Conservation (phyloP, 35 echinoderm and acorn worm species). For the Lytechinus variegatus region DNA sequence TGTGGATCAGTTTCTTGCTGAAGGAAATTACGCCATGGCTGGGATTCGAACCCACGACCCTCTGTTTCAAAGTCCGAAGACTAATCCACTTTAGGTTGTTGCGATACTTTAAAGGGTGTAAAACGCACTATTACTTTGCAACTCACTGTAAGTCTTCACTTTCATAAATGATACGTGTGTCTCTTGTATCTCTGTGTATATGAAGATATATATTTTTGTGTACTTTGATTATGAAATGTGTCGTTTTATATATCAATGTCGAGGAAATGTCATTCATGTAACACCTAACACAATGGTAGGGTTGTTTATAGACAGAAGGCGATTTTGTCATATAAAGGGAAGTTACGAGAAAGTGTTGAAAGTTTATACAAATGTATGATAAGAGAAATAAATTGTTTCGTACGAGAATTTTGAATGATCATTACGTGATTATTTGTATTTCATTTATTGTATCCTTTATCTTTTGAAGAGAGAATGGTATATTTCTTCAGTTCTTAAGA, state of each 20-base stretch:
- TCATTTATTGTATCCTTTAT: neutral
- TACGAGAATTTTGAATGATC: conserved; percentile 39
- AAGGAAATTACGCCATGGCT: no score
- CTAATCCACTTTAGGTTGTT: no score
- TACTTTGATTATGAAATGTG: neutral
- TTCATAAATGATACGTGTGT: neutral
- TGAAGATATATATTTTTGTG: conserved; percentile 34
- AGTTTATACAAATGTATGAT: conserved; percentile 49
- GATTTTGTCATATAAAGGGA: neutral
- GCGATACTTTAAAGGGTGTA: no score
- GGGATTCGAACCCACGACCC: no score
- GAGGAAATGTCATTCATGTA: neutral
- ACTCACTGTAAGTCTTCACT: conserved; percentile 6
- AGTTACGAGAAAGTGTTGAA: neutral
- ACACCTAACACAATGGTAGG: neutral
- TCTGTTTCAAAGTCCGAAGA: no score
- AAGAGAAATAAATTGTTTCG: conserved; percentile 40
- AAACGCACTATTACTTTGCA: neutral
- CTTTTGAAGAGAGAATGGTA: neutral
- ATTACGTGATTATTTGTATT: neutral
- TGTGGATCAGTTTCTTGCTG: no score
- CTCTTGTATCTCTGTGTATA: neutral
- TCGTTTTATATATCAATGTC: neutral
- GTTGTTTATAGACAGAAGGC: neutral
- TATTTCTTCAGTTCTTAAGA: neutral